phyloP scores from a whole-genome alignment of 2,113 vertebrate species.

The Rostratula benghalensis region DNA sequence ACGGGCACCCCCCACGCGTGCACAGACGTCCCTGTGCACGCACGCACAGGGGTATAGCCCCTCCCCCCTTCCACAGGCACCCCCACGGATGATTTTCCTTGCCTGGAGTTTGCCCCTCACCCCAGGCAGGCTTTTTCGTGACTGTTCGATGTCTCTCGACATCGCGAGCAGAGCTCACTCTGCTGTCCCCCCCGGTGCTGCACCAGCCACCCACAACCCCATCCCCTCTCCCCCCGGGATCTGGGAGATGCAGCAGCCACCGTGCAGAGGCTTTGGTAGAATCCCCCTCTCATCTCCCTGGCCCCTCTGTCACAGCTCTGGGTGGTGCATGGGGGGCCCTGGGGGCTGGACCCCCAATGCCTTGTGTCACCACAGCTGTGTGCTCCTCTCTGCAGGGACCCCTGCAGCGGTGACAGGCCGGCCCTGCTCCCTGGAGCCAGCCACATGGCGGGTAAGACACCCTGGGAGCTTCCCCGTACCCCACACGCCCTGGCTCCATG shows the following conservation, averaged over 20 bases:
- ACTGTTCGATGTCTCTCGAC: fast-evolving
- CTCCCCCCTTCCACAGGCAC: background rate
- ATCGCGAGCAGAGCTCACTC: background rate
- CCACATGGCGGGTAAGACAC: conserved; percentile 54
- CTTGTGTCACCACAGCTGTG: background rate
- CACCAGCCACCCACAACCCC: fast-evolving
- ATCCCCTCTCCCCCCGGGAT: fast-evolving
- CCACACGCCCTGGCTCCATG: fast-evolving
- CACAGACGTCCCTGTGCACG: background rate
- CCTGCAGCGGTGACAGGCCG: conserved; percentile 33
- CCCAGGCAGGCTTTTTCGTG: background rate
- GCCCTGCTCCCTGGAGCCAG: conserved; percentile 24
- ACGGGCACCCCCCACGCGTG: background rate
- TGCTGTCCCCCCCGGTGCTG: fast-evolving
- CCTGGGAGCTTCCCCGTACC: fast-evolving
- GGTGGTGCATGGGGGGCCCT: background rate
- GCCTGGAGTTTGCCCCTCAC: background rate
- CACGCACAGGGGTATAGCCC: background rate
- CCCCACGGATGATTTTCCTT: background rate
- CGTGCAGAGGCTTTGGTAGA: background rate
- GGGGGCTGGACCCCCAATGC: background rate
- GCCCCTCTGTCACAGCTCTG: background rate
- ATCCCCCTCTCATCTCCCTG: background rate
- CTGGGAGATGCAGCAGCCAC: fast-evolving
- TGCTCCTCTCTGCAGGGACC: conserved; percentile 63